Evolutionary conservation across 2,113 vertebrate genomes (phyloP).

Genomic region (Sus scrofa): DNA sequence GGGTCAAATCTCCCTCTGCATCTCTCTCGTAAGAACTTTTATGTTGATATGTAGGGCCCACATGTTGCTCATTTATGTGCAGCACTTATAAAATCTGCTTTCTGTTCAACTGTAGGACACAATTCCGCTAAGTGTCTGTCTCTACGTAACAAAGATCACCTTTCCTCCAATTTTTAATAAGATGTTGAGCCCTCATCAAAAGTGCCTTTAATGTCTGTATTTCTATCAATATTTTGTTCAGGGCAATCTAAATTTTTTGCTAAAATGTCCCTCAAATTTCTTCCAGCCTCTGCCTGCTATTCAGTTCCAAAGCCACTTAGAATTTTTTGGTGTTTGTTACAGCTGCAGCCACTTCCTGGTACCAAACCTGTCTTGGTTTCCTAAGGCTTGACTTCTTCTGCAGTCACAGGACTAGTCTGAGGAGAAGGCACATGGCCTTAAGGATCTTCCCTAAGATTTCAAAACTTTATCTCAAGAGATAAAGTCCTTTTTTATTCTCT

Average conservation of each 20-base stretch:
- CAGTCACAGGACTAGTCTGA: background rate
- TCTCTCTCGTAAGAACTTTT: background rate
- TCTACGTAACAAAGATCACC: background rate
- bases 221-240: constrained; percentile 8
- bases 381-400: background rate
- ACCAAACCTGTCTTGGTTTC: background rate
- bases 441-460: background rate
- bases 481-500: constrained; percentile 7
- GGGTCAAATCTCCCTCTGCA: background rate
- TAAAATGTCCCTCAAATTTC: background rate
- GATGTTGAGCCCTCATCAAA: background rate
- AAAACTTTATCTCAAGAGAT: background rate
- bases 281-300: background rate
- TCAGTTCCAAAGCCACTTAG: background rate
- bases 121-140: background rate
- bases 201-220: background rate
- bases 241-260: background rate
- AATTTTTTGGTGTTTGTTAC: background rate
- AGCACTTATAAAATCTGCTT: background rate
- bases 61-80: background rate
- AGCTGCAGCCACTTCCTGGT: background rate
- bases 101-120: background rate
- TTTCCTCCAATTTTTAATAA: background rate
- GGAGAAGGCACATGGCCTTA: background rate
- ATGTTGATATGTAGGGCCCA: background rate